Percentiles rank a stretch among this genome's conserved stretches.
Conservation (phyloP, 2,113 vertebrate species). For the Megaleporinus macrocephalus region DNA sequence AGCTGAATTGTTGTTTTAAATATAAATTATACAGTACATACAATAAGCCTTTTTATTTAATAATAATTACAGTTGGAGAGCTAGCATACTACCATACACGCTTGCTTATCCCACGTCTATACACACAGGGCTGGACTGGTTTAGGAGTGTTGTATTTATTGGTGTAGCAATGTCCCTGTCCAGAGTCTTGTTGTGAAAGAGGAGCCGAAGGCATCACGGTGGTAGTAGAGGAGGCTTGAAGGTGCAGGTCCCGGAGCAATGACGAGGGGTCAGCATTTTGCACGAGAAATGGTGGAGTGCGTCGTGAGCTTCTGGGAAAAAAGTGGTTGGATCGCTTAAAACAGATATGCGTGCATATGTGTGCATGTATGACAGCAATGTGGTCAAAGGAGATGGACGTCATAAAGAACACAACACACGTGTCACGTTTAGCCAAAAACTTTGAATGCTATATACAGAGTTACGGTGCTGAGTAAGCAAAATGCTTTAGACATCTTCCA, state of each 20-base stretch:
- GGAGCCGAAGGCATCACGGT: conserved; percentile 73
- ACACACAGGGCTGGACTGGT: conserved; percentile 24
- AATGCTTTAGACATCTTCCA: not conserved
- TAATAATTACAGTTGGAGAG: conserved; percentile 63
- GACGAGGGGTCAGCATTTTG: conserved; percentile 95
- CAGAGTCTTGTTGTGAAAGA: conserved; percentile 63
- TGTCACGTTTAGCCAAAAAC: not conserved
- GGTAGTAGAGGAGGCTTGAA: conserved; percentile 93
- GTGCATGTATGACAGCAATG: not conserved
- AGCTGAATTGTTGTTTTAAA: conserved; percentile 57
- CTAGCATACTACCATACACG: conserved; percentile 48
- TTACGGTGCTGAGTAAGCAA: not conserved
- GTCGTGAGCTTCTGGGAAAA: conserved; percentile 90
- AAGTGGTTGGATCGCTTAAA: conserved; percentile 62
- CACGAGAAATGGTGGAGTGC: conserved; percentile 95
- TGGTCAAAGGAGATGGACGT: not conserved
- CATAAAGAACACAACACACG: not conserved
- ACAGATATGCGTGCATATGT: conserved; percentile 20
- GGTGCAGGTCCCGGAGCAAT: conserved; percentile 92
- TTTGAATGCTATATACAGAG: not conserved
- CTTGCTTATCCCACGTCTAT: conserved; percentile 40
- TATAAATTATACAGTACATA: conserved; percentile 70
- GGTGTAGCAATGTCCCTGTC: conserved; percentile 31
- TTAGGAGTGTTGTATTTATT: conserved; percentile 21
- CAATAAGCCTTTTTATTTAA: conserved; percentile 57